Evolutionary conservation across 2,113 vertebrate genomes (phyloP), one percentile per base, ranked within the genome.

Genomic region (Jaculus jaculus): DNA sequence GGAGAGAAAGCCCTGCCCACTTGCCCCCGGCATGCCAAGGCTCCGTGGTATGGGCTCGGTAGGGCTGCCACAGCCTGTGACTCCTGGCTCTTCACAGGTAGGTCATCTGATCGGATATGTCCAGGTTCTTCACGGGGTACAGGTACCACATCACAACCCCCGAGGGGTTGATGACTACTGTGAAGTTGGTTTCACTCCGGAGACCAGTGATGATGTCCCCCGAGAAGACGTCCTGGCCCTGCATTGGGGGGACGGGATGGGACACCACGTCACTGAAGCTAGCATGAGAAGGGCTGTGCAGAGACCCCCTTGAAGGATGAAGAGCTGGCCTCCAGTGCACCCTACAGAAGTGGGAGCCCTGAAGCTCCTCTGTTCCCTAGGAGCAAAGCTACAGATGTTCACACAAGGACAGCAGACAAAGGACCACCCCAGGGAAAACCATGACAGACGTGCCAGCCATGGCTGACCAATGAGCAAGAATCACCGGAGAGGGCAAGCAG

Each of bases 131-230:
- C 13, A 3, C 32, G 2, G 99, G 99, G 12, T 94, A 96, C 85
- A 99, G 90, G 26, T 99, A 99, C 99, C 99, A 99, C 99, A 99
- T 99, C 94, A 99, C 99, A 86, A 99, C 99, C 4, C 99, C 99
- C 0, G 98, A 98, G 26, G 99, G 99, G 96, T 99, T 99, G 94
- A 99, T 97, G 1, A 98, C 87, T 21, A 99, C 98, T 0, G 98
- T 98, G 86, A 99, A 99, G 83, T 92, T 97, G 72, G 98, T 97
- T 68, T 96, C 96, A 4, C 97, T 95, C 63, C 96, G 98, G 85
- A 99, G 96, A 8, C 63, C 37, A 0, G 95, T 82, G 17, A 97
- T 90, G 39, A 94, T 34, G 65, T 97, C 95, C 15, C 96, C 97
- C 0, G 96, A 97, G 73, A 98, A 99, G 81, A 99, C 98, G 0